phyloP scores from a whole-genome alignment of 1,140 invertebrate genomes.

The Megalonaias nervosa region DNA sequence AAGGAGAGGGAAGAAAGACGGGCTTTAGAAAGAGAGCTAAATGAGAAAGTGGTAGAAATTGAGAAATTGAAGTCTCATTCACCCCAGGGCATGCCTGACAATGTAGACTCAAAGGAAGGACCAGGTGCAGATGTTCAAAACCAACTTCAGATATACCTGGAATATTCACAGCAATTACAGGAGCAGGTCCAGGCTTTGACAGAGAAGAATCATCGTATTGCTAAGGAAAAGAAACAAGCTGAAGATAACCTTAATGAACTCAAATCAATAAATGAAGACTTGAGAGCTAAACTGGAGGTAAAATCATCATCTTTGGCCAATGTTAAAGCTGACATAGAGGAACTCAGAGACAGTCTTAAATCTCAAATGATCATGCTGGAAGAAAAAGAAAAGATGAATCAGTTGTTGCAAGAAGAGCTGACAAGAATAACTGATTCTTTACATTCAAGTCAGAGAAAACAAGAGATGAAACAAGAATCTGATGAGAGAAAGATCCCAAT shows the following conservation, averaged over 20 bases:
- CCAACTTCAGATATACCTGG: too few relatives aligned
- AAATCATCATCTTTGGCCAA: too few relatives aligned
- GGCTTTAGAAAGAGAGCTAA: neutral
- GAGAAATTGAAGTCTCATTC: too few relatives aligned
- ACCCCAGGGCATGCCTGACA: too few relatives aligned
- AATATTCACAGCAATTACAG: neutral
- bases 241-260: too few relatives aligned
- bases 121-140: too few relatives aligned
- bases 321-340: too few relatives aligned
- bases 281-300: too few relatives aligned
- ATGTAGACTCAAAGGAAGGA: too few relatives aligned
- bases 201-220: conserved; percentile 8
- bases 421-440: conserved; percentile 1
- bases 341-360: conserved; percentile 3
- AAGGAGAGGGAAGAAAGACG: neutral
- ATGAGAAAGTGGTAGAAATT: too few relatives aligned
- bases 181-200: neutral
- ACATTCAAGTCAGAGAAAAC: conserved; percentile 7
- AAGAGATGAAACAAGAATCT: conserved; percentile 6
- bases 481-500: conserved; percentile 1
- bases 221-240: neutral
- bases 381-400: conserved; percentile 29
- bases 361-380: conserved; percentile 10
- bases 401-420: conserved; percentile 20
- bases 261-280: too few relatives aligned